Percentiles rank a stretch among this genome's conserved stretches.
Conservation (phyloP, 2,113 vertebrate genomes). For the Anseranas semipalmata region DNA sequence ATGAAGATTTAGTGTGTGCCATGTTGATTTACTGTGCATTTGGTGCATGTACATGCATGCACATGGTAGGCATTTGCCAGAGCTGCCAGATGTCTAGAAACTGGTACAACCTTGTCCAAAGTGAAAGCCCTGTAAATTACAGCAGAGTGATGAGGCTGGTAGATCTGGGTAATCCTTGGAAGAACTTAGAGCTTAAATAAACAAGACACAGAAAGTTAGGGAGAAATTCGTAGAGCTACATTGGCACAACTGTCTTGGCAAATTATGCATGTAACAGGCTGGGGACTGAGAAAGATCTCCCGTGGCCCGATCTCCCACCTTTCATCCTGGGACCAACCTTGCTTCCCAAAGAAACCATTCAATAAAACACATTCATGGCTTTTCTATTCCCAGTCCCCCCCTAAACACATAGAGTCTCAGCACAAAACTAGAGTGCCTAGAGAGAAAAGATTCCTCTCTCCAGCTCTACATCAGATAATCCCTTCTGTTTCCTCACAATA, state of each 20-base stretch:
- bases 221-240: background rate
- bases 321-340: background rate
- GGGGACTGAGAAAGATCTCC: background rate
- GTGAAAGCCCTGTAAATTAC: background rate
- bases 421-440: background rate
- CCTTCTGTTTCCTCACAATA: slow-evolving; percentile 31
- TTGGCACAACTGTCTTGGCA: background rate
- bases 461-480: slow-evolving; percentile 42
- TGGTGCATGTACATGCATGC: background rate
- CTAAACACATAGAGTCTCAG: background rate
- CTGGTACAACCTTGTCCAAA: background rate
- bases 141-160: background rate
- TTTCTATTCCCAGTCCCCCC: background rate
- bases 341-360: background rate
- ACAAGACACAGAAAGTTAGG: background rate
- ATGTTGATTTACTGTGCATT: background rate
- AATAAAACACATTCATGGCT: background rate
- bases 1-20: background rate
- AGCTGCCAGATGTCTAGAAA: background rate
- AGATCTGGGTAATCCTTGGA: background rate
- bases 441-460: background rate
- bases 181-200: background rate
- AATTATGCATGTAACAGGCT: background rate
- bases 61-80: background rate
- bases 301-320: background rate